Evolutionary conservation across 2,113 vertebrate genomes (phyloP), one percentile per base, ranked within the genome.

Genomic region (Piaya cayana): DNA sequence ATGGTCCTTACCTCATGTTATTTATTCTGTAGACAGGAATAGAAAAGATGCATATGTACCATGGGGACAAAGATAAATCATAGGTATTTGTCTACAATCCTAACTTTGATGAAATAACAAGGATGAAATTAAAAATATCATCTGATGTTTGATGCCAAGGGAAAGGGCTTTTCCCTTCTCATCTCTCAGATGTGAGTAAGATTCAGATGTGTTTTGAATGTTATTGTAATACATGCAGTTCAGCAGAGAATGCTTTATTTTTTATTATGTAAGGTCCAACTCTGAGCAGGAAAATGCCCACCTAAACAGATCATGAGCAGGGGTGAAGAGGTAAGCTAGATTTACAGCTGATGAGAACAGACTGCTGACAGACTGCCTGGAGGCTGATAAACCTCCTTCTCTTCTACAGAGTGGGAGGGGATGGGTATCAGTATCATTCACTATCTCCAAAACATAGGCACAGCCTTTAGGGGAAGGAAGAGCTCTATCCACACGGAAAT

Each of bases 161-260:
- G 79, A 87, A 93, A 69, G 91, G 84, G 90, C 62, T 96, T 96
- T 93, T 77, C 68, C 32, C 25, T 56, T 93, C 92, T 79, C 79
- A 45, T 84, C 91, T 50, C 82, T 63, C 76, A 82, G 64, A 92
- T 64, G 88, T 74, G 93, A 91, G 63, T 94, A 86, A 91, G 93
- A 93, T 84, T 95, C 83, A 92, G 91, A 90, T 81, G 53, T 69
- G 77, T 70, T 96, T 90, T 84, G 92, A 68, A 72, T 49, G 80
- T 27, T 93, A 84, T 21, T 94, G 76, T 63, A 72, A 68, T 76
- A 70, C 18, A 18, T 22, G 45, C 26, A 88, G 90, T 81, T 88
- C 74, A 64, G 75, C 72, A 58, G 87, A 65, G 94, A 29, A 82
- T 30, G n/a, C 87, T 82, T 86, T 79, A 16, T 82, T 93, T 95